Conservation (phyloP, 2,113 vertebrate species). For the Erpornis zantholeuca region DNA sequence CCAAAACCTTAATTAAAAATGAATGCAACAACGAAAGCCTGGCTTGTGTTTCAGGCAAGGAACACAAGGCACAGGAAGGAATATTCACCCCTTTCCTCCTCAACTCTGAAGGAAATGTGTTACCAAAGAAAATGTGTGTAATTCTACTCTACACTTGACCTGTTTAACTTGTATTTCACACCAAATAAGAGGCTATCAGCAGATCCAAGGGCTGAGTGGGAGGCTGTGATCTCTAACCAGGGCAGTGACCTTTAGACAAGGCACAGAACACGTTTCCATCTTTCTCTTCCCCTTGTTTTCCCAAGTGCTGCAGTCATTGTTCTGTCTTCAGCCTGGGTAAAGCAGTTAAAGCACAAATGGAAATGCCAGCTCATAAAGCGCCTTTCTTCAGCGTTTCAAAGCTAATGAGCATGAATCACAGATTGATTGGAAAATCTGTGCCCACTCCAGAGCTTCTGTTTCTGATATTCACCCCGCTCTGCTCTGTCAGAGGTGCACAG, state of each 20-base stretch:
- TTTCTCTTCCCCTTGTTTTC: neutral
- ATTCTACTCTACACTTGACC: neutral
- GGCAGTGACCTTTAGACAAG: constrained; percentile 25
- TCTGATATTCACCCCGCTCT: neutral
- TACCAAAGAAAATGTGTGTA: neutral
- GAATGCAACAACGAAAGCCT: neutral
- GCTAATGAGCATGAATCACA: constrained; percentile 40
- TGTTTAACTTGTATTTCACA: neutral
- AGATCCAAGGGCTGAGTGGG: neutral
- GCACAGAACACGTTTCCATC: neutral
- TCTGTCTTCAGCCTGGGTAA: neutral
- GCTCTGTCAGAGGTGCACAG: neutral
- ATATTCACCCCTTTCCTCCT: neutral
- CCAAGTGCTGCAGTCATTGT: neutral
- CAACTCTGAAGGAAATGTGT: neutral
- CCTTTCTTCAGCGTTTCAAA: constrained; percentile 39
- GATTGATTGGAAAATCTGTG: neutral
- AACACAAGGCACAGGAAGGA: neutral
- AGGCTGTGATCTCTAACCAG: neutral
- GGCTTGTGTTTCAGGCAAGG: neutral
- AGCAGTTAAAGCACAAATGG: neutral
- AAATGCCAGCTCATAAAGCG: constrained; percentile 56
- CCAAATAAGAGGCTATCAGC: neutral
- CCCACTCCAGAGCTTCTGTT: neutral
- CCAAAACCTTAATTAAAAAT: neutral